Percentiles rank a stretch among this genome's conserved stretches.
Evolutionary conservation across 2,888 invertebrate genomes (phyloP).

Genomic region (Dryobota labecula): DNA sequence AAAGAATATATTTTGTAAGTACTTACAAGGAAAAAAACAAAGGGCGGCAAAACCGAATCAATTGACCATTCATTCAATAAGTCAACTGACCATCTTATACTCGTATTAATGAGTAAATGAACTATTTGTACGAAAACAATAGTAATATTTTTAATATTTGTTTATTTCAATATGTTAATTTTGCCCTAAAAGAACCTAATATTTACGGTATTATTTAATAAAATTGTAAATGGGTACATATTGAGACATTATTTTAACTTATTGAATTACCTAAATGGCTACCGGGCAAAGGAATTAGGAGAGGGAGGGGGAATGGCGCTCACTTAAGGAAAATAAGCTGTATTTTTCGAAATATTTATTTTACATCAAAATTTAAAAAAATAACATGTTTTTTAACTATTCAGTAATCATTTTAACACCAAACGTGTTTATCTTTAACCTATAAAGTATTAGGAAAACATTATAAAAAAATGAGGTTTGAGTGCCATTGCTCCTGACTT

Average conservation of each 20-base stretch:
- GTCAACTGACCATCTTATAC: too few relatives aligned
- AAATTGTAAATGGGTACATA: neutral
- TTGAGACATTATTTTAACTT: neutral
- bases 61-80: neutral
- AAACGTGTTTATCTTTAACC: too few relatives aligned
- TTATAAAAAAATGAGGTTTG: too few relatives aligned
- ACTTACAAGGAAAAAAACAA: neutral
- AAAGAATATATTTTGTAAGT: neutral
- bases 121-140: neutral
- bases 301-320: too few relatives aligned
- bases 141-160: neutral
- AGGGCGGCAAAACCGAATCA: neutral
- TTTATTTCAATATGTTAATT: neutral
- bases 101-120: neutral
- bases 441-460: too few relatives aligned
- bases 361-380: too few relatives aligned
- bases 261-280: neutral
- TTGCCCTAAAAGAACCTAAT: neutral
- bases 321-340: too few relatives aligned
- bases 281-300: constrained; percentile 21
- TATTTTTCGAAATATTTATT: too few relatives aligned
- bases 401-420: too few relatives aligned
- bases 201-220: neutral
- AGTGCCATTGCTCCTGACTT: too few relatives aligned
- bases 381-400: too few relatives aligned